These are phyloP conservation scores for Netelia inedita DNA, from an alignment of 2,888 invertebrate species.

Conservation along the genomic window DNA sequence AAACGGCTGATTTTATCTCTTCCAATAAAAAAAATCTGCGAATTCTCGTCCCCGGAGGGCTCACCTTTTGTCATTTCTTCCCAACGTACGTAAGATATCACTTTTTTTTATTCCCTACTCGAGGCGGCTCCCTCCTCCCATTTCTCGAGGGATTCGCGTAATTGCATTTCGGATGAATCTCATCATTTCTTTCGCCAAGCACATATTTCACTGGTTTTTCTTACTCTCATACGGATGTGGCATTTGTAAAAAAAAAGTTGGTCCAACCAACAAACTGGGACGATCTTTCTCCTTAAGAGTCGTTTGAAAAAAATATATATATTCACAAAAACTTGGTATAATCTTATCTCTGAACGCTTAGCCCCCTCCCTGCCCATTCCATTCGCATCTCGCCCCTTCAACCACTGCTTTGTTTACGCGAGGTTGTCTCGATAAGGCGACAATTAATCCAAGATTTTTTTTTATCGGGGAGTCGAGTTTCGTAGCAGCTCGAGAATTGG, in stretches of 20 bases:
- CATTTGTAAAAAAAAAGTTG: not conserved
- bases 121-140: slow-evolving; percentile 6
- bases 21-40: slow-evolving; percentile 39
- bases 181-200: slow-evolving; percentile 49
- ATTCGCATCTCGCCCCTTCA: not conserved
- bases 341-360: slow-evolving; percentile 1
- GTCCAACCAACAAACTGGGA: slow-evolving; percentile 4
- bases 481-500: slow-evolving; percentile 1
- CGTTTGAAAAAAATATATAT: not conserved
- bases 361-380: slow-evolving; percentile 10
- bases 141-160: slow-evolving; percentile 50
- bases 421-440: slow-evolving; percentile 22
- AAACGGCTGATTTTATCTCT: slow-evolving; percentile 42
- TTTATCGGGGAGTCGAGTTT: slow-evolving; percentile 3
- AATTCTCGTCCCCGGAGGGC: slow-evolving; percentile 34
- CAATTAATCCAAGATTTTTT: slow-evolving; percentile 50
- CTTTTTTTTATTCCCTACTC: slow-evolving; percentile 32
- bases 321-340: slow-evolving; percentile 6
- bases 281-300: not conserved
- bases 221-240: not conserved
- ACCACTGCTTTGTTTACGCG: slow-evolving; percentile 6
- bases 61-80: slow-evolving; percentile 62
- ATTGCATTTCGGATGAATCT: slow-evolving; percentile 64
- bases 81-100: slow-evolving; percentile 42
- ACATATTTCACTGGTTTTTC: slow-evolving; percentile 43